Conservation (phyloP, 2,888 invertebrate genomes). For the Cenopis cana region DNA sequence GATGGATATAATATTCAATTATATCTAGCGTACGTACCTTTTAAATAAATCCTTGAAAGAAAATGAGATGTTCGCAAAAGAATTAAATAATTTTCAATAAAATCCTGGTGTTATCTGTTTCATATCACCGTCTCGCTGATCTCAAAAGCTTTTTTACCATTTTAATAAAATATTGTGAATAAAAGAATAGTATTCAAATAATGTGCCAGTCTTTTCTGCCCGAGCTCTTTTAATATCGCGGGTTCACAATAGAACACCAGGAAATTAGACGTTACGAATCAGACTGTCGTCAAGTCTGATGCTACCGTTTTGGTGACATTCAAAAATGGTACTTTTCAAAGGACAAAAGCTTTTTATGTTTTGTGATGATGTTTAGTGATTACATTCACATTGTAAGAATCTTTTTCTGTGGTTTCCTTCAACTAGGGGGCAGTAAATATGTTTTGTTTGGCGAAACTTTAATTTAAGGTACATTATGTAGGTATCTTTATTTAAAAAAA, state of each 20-base stretch:
- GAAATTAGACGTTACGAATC: constrained; percentile 25
- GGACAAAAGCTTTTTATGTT: neutral
- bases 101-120: neutral
- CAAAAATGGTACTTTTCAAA: neutral
- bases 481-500: no score
- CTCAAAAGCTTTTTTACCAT: constrained; percentile 8
- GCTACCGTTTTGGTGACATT: neutral
- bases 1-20: no score
- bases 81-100: neutral
- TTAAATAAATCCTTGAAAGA: neutral
- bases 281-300: constrained; percentile 7
- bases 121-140: neutral
- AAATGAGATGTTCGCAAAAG: no score
- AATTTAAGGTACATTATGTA: no score
- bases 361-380: neutral
- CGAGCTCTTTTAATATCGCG: constrained; percentile 21
- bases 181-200: constrained; percentile 28
- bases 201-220: constrained; percentile 9
- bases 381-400: neutral
- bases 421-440: neutral
- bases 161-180: constrained; percentile 19
- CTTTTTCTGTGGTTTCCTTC: neutral
- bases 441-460: no score
- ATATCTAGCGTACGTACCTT: neutral
- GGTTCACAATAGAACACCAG: constrained; percentile 16